phyloP scores from a whole-genome alignment of 2,888 invertebrate genomes.

The Helicoverpa assulta region DNA sequence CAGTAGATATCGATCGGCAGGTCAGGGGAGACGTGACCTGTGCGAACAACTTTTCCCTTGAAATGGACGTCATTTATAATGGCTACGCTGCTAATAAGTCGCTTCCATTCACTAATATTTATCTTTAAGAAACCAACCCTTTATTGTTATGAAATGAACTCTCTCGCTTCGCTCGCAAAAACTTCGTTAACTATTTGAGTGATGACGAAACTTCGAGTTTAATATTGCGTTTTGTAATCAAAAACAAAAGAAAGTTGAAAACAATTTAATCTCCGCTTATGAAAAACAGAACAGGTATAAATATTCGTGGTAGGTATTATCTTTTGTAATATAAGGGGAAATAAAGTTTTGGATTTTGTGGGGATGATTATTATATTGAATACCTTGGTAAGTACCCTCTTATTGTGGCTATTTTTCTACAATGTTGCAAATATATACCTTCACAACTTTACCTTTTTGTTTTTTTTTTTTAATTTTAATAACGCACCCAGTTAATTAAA shows the following conservation, averaged over 20 bases:
- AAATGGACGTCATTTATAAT: slow-evolving; percentile 57
- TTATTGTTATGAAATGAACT: slow-evolving; percentile 22
- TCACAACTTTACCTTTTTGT: too few species aligned
- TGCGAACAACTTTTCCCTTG: slow-evolving; percentile 53
- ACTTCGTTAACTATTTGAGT: slow-evolving; percentile 22
- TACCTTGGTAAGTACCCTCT: too few species aligned
- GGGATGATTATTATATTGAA: too few species aligned
- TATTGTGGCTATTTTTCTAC: too few species aligned
- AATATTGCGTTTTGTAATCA: slow-evolving; percentile 24
- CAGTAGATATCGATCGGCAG: slow-evolving; percentile 69
- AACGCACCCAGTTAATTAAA: too few species aligned
- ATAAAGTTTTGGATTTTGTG: neutral
- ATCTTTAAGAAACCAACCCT: slow-evolving; percentile 14
- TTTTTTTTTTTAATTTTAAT: too few species aligned
- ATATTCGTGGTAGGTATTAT: slow-evolving; percentile 10
- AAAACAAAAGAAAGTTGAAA: slow-evolving; percentile 26
- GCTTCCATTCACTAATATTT: slow-evolving; percentile 36
- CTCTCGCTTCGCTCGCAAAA: slow-evolving; percentile 14
- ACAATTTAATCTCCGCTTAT: slow-evolving; percentile 15
- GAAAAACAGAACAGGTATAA: slow-evolving; percentile 6
- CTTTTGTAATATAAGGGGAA: neutral
- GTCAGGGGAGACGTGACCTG: slow-evolving; percentile 66
- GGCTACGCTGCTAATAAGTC: slow-evolving; percentile 54
- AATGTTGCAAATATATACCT: too few species aligned
- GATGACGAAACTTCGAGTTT: slow-evolving; percentile 17